Evolutionary conservation across 2,888 invertebrate species (phyloP).

Genomic region (Rhamnusium bicolor): DNA sequence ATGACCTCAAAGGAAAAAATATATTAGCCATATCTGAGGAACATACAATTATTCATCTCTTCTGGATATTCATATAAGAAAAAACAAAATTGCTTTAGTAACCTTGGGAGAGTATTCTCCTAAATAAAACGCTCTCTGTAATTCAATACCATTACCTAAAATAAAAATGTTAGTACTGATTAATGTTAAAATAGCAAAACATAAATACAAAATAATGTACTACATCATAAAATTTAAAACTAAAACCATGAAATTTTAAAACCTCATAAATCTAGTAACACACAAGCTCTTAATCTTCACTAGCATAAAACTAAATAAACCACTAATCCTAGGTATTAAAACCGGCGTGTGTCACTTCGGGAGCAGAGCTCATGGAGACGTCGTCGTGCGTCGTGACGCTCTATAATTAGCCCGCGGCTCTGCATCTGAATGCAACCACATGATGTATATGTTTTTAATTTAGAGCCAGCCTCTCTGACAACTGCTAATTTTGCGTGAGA

Average conservation of each 20-base stretch:
- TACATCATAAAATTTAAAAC: slow-evolving; percentile 19
- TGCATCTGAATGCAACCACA: slow-evolving; percentile 25
- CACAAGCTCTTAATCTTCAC: slow-evolving; percentile 34
- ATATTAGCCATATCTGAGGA: no score
- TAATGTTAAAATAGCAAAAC: not conserved
- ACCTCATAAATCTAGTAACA: slow-evolving; percentile 30
- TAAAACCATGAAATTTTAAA: slow-evolving; percentile 30
- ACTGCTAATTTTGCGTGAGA: slow-evolving; percentile 68
- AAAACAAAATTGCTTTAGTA: no score
- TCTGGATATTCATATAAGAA: no score
- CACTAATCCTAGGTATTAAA: slow-evolving; percentile 29
- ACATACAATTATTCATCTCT: no score
- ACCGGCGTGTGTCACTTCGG: slow-evolving; percentile 16
- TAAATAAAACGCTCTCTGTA: not conserved
- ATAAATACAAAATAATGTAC: slow-evolving; percentile 11
- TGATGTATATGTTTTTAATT: slow-evolving; percentile 65
- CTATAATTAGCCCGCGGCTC: slow-evolving; percentile 23
- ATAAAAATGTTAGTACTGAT: not conserved
- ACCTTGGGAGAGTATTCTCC: no score
- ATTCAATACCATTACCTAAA: not conserved
- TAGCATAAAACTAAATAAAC: slow-evolving; percentile 34
- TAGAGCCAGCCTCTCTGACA: slow-evolving; percentile 62
- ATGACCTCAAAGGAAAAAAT: no score
- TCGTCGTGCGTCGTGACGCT: slow-evolving; percentile 24
- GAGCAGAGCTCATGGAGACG: slow-evolving; percentile 8